phyloP scores from a whole-genome alignment of 2,888 invertebrate species.

The Omphaloscelis lunosa region DNA sequence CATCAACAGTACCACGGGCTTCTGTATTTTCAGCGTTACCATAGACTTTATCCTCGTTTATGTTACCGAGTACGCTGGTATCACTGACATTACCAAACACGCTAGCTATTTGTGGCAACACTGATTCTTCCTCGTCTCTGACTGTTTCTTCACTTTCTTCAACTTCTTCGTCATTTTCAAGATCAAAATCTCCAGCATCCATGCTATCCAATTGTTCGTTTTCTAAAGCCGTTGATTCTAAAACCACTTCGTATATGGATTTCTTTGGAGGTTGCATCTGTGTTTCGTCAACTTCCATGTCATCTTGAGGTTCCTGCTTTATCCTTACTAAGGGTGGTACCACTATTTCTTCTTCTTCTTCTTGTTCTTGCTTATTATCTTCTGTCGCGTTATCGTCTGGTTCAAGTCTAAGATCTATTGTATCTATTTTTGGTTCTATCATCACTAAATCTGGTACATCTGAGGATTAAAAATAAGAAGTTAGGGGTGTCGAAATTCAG shows the following conservation, averaged over 20 bases:
- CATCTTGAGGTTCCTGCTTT: conserved; percentile 60
- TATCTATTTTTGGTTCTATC: conserved; percentile 81
- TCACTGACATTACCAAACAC: conserved; percentile 66
- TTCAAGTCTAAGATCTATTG: conserved; percentile 77
- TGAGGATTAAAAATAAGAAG: conserved; percentile 9
- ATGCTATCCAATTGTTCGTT: conserved; percentile 54
- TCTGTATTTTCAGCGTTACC: background rate
- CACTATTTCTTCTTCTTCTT: background rate
- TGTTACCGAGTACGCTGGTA: conserved; percentile 29
- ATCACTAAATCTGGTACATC: conserved; percentile 50
- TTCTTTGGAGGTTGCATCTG: conserved; percentile 37
- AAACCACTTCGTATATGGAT: conserved; percentile 47
- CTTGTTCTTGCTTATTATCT: conserved; percentile 10
- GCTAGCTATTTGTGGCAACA: conserved; percentile 68
- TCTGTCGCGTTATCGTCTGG: conserved; percentile 74
- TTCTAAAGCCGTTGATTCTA: conserved; percentile 49
- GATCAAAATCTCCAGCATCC: background rate
- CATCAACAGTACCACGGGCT: background rate
- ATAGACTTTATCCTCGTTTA: background rate
- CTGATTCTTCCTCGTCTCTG: conserved; percentile 5
- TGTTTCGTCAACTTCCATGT: conserved; percentile 36
- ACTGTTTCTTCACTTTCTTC: conserved; percentile 10
- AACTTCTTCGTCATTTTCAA: background rate
- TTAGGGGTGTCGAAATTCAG: background rate
- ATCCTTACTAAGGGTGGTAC: conserved; percentile 57